Evolutionary conservation across 1,140 invertebrate genomes (phyloP), one percentile per base, ranked within the genome.

Genomic region (Eumaeus atala): DNA sequence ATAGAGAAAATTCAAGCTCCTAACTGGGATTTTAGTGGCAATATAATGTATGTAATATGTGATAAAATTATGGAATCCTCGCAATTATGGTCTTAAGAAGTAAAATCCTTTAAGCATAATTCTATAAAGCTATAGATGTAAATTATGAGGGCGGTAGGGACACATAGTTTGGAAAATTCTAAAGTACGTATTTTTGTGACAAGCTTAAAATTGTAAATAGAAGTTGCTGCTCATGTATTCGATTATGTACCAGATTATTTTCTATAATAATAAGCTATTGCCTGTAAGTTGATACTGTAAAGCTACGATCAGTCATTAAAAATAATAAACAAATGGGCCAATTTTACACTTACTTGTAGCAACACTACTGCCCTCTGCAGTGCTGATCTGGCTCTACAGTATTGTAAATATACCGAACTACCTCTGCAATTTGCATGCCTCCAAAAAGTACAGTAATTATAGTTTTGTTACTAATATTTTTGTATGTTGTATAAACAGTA

Each of bases 141-240:
- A 16, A 44, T 21, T 16, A 35, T 12, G 36, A 28, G 12, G 33
- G 40, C 51, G 40, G 40, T 47, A 44, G 40, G 40, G 51, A 28
- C 28, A 42, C 51, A 34, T 28, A 16, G 12, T 33, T 47, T 54
- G 40, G 14, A 54, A 40, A 54, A 54, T 42, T 10, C 10, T 9
- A 17, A 40, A 38, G 16, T 53, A 44, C 40, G 42, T 58, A 55
- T 72, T 74, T 74, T 68, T 74, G 73, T 70, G 65, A 64, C 58
- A 76, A 70, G 74, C 73, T 76, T 77, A 40, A 66, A 68, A 75
- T 70, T 82, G 78, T 82, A 82, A 77, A 77, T 82, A 82, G 60
- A 61, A 61, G 72, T 70, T 61, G 65, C 71, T 73, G 61, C 70
- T 70, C 51, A 62, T 67, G 62, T 66, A 65, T 64, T 66, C 59